A percentile compares a stretch with the other conserved stretches of the same genome.
These are phyloP conservation scores for Neodiprion lecontei DNA, from an alignment of 1,140 invertebrate species.

Conservation along the genomic window DNA sequence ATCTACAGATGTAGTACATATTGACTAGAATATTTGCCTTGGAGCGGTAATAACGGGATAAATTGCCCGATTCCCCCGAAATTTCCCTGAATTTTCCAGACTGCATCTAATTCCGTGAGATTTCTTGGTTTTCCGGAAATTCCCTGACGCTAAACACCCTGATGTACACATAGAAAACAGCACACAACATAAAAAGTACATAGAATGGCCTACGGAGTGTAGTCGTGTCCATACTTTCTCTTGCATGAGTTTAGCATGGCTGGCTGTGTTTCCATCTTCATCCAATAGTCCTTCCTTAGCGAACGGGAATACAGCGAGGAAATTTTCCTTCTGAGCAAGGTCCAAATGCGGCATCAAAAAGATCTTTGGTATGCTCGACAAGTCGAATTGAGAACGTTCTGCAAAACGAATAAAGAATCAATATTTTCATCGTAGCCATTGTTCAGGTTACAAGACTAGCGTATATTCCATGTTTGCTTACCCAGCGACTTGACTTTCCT, in stretches of 20 bases:
- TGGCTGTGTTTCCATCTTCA: constrained; percentile 43
- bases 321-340: constrained; percentile 82
- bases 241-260: constrained; percentile 65
- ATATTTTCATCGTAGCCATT: background rate
- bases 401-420: constrained; percentile 27
- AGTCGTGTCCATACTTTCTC: constrained; percentile 63
- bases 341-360: constrained; percentile 86
- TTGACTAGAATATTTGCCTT: too few species aligned
- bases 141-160: background rate
- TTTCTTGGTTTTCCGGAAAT: background rate
- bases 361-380: constrained; percentile 81
- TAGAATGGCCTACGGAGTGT: background rate
- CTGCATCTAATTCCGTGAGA: constrained; percentile 40
- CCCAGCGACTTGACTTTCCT: constrained; percentile 57
- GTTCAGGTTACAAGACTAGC: background rate
- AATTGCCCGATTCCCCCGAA: too few species aligned
- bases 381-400: constrained; percentile 63
- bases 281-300: constrained; percentile 52
- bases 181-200: constrained; percentile 9
- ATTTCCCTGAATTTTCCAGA: constrained; percentile 65
- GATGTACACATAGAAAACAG: constrained; percentile 15
- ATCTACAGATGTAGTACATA: too few species aligned
- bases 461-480: constrained; percentile 24
- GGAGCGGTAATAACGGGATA: too few species aligned
- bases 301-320: constrained; percentile 85